Conservation (phyloP, 2,888 invertebrate genomes). For the Sipunculus nudus region DNA sequence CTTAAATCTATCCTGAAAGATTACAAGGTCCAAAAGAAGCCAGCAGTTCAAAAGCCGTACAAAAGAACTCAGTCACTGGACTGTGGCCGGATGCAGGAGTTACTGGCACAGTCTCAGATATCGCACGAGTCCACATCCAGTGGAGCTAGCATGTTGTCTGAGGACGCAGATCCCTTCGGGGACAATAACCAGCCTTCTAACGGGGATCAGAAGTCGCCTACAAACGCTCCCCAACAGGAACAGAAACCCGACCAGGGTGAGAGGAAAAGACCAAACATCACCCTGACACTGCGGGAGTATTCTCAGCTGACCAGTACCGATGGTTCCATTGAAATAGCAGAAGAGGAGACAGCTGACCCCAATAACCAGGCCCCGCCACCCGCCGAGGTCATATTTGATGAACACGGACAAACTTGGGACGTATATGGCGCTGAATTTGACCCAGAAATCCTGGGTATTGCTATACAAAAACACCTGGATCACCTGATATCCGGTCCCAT, state of each 20-base stretch:
- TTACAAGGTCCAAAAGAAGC: too few species aligned
- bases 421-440: conserved; percentile 49
- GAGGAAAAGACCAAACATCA: background rate
- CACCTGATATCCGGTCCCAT: conserved; percentile 50
- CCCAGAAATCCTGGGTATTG: conserved; percentile 43
- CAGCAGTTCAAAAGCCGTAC: conserved; percentile 4
- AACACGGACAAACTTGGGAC: conserved; percentile 49
- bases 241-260: too few species aligned
- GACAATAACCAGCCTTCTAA: background rate
- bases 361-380: background rate
- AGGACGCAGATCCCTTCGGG: conserved; percentile 1
- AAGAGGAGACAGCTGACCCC: background rate
- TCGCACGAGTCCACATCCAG: conserved; percentile 22
- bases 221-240: background rate
- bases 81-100: background rate
- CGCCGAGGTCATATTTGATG: conserved; percentile 42
- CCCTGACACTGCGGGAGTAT: background rate
- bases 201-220: background rate
- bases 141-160: conserved; percentile 6
- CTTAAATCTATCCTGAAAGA: conserved; percentile 35
- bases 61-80: conserved; percentile 15
- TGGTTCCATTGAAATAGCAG: background rate
- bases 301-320: background rate
- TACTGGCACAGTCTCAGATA: conserved; percentile 8
- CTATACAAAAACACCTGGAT: conserved; percentile 43